These are phyloP conservation scores for Cylas formicarius DNA, from an alignment of 1,140 invertebrate genomes.

Conservation along the genomic window DNA sequence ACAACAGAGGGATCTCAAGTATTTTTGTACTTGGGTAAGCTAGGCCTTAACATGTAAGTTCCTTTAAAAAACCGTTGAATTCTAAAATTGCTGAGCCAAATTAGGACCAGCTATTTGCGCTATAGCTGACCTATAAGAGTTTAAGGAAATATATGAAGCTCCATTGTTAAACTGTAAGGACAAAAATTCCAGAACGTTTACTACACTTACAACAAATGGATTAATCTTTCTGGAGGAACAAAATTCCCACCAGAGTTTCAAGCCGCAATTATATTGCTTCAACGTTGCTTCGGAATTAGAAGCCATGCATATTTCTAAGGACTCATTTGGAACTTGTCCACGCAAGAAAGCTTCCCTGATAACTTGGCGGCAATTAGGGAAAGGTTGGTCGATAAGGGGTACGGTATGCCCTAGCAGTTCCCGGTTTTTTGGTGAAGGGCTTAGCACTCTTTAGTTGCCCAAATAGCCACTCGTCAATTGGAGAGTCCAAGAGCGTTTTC, in stretches of 20 bases:
- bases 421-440: too few relatives aligned
- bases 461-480: conserved; percentile 11
- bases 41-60: conserved; percentile 25
- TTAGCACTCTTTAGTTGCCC: conserved; percentile 14
- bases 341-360: conserved; percentile 10
- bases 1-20: conserved; percentile 33
- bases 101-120: conserved; percentile 2
- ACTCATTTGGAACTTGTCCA: conserved; percentile 1
- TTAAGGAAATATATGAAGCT: conserved; percentile 4
- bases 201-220: conserved; percentile 1
- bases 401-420: too few relatives aligned
- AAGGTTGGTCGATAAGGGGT: conserved; percentile 13
- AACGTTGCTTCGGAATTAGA: conserved; percentile 7
- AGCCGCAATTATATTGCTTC: conserved; percentile 12
- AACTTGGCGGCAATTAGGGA: conserved; percentile 16
- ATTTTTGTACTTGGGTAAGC: conserved; percentile 27
- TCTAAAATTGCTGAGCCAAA: not conserved
- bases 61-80: conserved; percentile 33
- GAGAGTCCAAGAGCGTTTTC: conserved; percentile 2
- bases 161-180: conserved; percentile 13
- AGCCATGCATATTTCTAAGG: conserved; percentile 9
- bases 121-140: conserved; percentile 8
- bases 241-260: conserved; percentile 14
- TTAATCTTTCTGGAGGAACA: not conserved
- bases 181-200: conserved; percentile 6